These are phyloP conservation scores for Cephus runcator DNA, from an alignment of 2,888 invertebrate genomes.

Conservation along the genomic window DNA sequence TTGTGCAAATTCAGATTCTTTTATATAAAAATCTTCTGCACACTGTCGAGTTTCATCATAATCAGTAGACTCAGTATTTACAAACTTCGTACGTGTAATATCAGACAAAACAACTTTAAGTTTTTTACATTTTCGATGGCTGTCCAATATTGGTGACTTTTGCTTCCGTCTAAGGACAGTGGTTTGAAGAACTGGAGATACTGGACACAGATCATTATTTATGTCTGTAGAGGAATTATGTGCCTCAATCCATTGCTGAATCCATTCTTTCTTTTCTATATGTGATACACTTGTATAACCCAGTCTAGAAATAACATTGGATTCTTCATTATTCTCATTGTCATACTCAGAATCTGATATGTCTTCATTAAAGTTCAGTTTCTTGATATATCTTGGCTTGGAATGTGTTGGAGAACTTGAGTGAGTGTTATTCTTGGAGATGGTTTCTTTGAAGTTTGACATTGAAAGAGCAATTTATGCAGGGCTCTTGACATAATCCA, in stretches of 20 bases:
- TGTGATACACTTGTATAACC: background rate
- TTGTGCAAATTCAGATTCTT: background rate
- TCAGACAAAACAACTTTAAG: background rate
- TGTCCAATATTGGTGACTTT: conserved; percentile 7
- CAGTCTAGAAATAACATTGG: background rate
- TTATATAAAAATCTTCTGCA: background rate
- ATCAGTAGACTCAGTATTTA: background rate
- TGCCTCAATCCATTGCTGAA: conserved; percentile 41
- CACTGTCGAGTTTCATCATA: background rate
- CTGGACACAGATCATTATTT: background rate
- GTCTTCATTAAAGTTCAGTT: background rate
- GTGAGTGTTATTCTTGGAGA: conserved; percentile 17
- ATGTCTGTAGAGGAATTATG: conserved; percentile 15
- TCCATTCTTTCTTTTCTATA: conserved; percentile 32
- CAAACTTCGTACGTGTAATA: background rate
- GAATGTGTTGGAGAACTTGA: conserved; percentile 22
- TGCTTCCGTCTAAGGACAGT: conserved; percentile 7
- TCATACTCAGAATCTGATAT: background rate
- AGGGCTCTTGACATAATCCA: background rate
- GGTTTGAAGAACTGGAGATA: conserved; percentile 8
- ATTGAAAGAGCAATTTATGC: conserved; percentile 8
- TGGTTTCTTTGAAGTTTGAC: conserved; percentile 15
- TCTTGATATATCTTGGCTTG: background rate
- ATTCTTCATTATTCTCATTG: background rate
- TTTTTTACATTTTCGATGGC: background rate